phyloP scores from a whole-genome alignment of 2,888 invertebrate species.

The Cremastinae sp. region DNA sequence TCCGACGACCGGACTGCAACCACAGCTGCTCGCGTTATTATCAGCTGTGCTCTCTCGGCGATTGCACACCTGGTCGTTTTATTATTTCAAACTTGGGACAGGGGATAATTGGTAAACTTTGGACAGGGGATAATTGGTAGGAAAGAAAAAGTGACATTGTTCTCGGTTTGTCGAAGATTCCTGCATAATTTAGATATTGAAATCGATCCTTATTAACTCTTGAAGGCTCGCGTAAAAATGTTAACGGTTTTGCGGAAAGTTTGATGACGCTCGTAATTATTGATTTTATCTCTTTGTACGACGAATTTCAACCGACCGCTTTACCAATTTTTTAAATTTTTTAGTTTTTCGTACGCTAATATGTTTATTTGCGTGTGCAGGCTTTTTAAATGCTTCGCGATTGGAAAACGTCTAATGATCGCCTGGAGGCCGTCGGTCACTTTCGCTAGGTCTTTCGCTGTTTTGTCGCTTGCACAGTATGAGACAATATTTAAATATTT shows the following conservation, averaged over 20 bases:
- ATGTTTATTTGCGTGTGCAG: not conserved
- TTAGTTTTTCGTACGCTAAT: not conserved
- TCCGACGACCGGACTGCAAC: constrained; percentile 51
- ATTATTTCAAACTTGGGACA: not conserved
- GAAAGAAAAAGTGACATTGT: no score
- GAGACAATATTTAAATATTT: not conserved
- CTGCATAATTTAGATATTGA: no score
- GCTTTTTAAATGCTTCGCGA: constrained; percentile 3
- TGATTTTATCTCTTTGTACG: not conserved
- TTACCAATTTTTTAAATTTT: constrained; percentile 12
- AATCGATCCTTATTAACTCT: no score
- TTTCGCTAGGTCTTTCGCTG: constrained; percentile 42
- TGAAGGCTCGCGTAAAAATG: no score
- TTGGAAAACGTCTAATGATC: constrained; percentile 41
- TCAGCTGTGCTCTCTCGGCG: constrained; percentile 56
- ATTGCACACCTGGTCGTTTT: constrained; percentile 46
- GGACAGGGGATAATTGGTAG: not conserved
- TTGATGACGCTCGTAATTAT: constrained; percentile 38
- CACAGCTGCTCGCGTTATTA: constrained; percentile 62
- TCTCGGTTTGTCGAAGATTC: no score
- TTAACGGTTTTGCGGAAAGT: not conserved
- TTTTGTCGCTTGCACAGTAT: not conserved
- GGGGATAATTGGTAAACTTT: not conserved
- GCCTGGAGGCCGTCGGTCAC: constrained; percentile 47
- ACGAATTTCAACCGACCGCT: constrained; percentile 5